Evolutionary conservation across 2,113 vertebrate species (phyloP), one percentile per base, ranked within the genome.

Genomic region (Coryphaenoides rupestris): DNA sequence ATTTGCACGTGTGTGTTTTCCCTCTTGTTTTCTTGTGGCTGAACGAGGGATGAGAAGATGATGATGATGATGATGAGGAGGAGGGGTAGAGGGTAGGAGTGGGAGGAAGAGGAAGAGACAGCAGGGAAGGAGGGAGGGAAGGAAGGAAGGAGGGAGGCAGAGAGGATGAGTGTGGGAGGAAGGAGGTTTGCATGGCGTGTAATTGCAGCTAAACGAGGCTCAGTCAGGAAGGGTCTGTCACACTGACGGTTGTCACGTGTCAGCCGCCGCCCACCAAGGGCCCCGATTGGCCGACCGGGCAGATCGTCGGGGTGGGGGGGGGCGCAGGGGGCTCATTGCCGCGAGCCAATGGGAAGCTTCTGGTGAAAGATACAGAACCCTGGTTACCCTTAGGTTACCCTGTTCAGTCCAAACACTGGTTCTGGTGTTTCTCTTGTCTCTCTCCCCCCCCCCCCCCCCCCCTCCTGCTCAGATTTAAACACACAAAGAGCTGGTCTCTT

Each of bases 271-370:
- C 33, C n/a, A 15, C 3, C 0, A 66, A 19, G 63, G 66, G 14
- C 17, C 5, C 46, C 59, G 77, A 81, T 82, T 55, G 74, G 74
- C 15, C 0, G 24, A 40, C 33, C n/a, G n/a, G 69, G 68, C 75
- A 66, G 9, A 54, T 21, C 4, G 54, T 66, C 60, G 55, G 73
- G 70, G n/a, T n/a, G n/a, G n/a, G n/a, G n/a, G n/a, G n/a, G n/a
- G n/a, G n/a, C n/a, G n/a, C n/a, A n/a, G n/a, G 52, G 26, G 65
- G 33, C 21, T 54, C 1, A 57, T 54, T n/a, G 60, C 76, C 69
- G 5, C 10, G 28, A 10, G 28, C 28, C 28, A 33, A 33, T 33
- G 5, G 28, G 28, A 33, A 33, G 10, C 10, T 5, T 33, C 5
- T 33, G 28, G 28, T 5, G 28, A 33, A 33, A 33, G 28, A 33